phyloP scores from a whole-genome alignment of 1,140 invertebrate genomes.

The Condylostylus longicornis region DNA sequence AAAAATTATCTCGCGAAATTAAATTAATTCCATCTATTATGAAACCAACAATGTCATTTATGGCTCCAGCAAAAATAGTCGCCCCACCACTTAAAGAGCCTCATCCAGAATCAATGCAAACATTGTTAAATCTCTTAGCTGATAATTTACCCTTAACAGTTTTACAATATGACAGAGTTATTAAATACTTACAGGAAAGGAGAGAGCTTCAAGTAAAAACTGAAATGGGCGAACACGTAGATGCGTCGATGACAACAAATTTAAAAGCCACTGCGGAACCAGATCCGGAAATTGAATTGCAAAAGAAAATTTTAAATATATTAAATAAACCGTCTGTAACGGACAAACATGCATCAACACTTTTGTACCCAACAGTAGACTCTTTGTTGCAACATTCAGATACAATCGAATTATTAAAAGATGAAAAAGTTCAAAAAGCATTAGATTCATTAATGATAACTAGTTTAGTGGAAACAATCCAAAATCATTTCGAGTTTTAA shows the following conservation, averaged over 20 bases:
- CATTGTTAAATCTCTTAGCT: conserved; percentile 60
- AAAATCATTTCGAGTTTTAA: conserved; percentile 10
- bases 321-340: conserved; percentile 45
- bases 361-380: conserved; percentile 17
- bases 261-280: conserved; percentile 14
- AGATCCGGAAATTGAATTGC: conserved; percentile 44
- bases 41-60: conserved; percentile 4
- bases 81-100: conserved; percentile 26
- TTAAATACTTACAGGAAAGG: conserved; percentile 63
- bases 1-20: conserved; percentile 42
- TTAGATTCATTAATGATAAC: conserved; percentile 55
- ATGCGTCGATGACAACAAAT: conserved; percentile 31
- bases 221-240: conserved; percentile 46
- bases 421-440: conserved; percentile 59
- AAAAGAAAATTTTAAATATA: conserved; percentile 72
- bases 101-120: conserved; percentile 56
- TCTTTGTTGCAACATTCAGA: conserved; percentile 13
- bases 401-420: conserved; percentile 26
- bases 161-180: conserved; percentile 63
- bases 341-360: conserved; percentile 12
- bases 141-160: conserved; percentile 66
- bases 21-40: not conserved
- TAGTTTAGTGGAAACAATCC: conserved; percentile 30
- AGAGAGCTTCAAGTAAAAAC: conserved; percentile 53
- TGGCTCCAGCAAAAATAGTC: conserved; percentile 5